phyloP scores from a whole-genome alignment of 2,113 vertebrate species.

The Arizona elegans region DNA sequence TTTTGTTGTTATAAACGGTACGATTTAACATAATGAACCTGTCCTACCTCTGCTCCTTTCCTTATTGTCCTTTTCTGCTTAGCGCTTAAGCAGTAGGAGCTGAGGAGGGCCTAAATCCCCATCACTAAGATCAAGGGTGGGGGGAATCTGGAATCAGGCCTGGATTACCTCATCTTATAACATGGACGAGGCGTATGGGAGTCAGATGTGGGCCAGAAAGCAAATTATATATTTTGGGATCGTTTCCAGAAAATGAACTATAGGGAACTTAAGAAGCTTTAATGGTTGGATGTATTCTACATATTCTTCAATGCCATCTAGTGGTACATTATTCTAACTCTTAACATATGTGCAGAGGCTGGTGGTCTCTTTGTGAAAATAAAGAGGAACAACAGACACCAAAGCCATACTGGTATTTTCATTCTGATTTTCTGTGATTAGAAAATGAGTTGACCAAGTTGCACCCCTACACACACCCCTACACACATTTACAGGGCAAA shows the following conservation, averaged over 20 bases:
- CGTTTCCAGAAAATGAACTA: slow-evolving; percentile 13
- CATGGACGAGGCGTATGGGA: slow-evolving; percentile 1
- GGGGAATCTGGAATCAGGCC: neutral
- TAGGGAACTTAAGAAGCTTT: neutral
- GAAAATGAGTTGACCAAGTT: neutral
- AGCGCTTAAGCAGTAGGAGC: neutral
- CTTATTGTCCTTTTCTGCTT: neutral
- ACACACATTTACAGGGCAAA: neutral
- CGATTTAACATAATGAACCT: neutral
- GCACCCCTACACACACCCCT: neutral
- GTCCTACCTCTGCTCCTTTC: neutral
- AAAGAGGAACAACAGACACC: neutral
- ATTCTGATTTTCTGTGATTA: neutral
- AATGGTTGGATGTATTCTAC: neutral
- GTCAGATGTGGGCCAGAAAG: slow-evolving; percentile 9
- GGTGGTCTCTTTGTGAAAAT: neutral
- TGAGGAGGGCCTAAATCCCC: neutral
- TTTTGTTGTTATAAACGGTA: neutral
- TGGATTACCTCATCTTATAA: slow-evolving; percentile 20
- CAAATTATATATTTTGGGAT: neutral
- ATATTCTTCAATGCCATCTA: slow-evolving; percentile 7
- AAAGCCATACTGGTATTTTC: neutral
- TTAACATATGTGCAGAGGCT: neutral
- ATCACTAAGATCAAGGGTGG: neutral
- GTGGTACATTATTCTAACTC: neutral